Evolutionary conservation across 2,113 vertebrate genomes (phyloP).

Genomic region (Pollachius pollachius): DNA sequence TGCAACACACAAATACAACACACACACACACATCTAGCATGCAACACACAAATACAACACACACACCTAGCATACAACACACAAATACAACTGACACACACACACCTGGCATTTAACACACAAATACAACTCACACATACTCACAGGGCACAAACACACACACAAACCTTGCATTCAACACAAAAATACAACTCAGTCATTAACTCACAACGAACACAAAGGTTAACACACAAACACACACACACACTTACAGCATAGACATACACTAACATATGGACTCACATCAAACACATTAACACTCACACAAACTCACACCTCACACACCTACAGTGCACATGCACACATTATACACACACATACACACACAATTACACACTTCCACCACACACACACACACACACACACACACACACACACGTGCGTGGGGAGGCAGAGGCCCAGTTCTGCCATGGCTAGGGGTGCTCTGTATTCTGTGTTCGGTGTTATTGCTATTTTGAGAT

Average conservation of each 20-base stretch:
- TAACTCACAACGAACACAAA: conserved; percentile 30
- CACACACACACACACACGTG: conserved; percentile 10
- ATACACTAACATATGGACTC: conserved; percentile 18
- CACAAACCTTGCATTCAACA: too few species aligned
- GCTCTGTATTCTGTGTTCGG: conserved; percentile 31
- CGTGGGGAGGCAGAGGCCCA: conserved; percentile 55
- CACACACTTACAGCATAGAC: conserved; percentile 19
- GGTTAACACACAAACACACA: conserved; percentile 8
- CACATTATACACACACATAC: too few species aligned
- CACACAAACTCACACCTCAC: conserved; percentile 5
- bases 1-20: conserved; percentile 5
- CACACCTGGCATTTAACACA: conserved; percentile 34
- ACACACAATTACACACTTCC: conserved; percentile 24
- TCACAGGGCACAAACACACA: background rate
- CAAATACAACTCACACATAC: conserved; percentile 13
- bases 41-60: background rate
- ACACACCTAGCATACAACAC: too few species aligned
- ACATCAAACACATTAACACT: background rate
- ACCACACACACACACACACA: conserved; percentile 26
- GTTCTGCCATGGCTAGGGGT: conserved; percentile 67
- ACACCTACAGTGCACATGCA: background rate
- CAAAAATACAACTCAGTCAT: background rate
- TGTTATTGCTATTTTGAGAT: conserved; percentile 70
- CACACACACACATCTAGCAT: conserved; percentile 4
- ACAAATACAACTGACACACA: conserved; percentile 2